Evolutionary conservation across 2,888 invertebrate genomes (phyloP).

Genomic region (Lithophane leautieri): DNA sequence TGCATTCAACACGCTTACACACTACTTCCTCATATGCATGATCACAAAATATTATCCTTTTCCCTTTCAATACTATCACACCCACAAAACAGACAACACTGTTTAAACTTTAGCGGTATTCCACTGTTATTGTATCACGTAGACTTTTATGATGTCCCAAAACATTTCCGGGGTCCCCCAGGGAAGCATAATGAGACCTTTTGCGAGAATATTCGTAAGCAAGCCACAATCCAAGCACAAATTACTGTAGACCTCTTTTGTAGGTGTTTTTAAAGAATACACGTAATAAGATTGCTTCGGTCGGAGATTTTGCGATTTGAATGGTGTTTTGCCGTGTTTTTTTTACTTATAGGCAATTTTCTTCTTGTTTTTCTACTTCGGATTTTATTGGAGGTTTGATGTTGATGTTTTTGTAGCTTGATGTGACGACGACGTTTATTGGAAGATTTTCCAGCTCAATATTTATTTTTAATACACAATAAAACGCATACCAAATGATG

Average conservation of each 20-base stretch:
- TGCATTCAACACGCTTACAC: not conserved
- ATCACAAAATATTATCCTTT: conserved; percentile 22
- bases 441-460: not conserved
- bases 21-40: conserved; percentile 8
- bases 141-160: conserved; percentile 62
- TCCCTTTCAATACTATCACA: conserved; percentile 20
- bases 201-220: conserved; percentile 58
- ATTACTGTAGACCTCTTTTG: conserved; percentile 45
- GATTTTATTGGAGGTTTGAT: conserved; percentile 2
- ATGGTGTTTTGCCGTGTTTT: conserved; percentile 37
- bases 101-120: conserved; percentile 47
- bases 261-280: conserved; percentile 42
- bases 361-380: not conserved
- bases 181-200: conserved; percentile 59
- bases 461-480: not conserved
- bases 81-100: conserved; percentile 19
- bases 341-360: conserved; percentile 27
- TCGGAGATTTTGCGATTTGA: conserved; percentile 43
- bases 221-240: conserved; percentile 54
- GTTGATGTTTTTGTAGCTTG: conserved; percentile 7
- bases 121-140: conserved; percentile 62
- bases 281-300: conserved; percentile 43
- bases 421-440: not conserved
- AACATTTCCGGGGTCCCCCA: conserved; percentile 50
- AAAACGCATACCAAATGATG: not conserved